Evolutionary conservation across 2,888 invertebrate species (phyloP).

Genomic region (Cepaea hortensis): DNA sequence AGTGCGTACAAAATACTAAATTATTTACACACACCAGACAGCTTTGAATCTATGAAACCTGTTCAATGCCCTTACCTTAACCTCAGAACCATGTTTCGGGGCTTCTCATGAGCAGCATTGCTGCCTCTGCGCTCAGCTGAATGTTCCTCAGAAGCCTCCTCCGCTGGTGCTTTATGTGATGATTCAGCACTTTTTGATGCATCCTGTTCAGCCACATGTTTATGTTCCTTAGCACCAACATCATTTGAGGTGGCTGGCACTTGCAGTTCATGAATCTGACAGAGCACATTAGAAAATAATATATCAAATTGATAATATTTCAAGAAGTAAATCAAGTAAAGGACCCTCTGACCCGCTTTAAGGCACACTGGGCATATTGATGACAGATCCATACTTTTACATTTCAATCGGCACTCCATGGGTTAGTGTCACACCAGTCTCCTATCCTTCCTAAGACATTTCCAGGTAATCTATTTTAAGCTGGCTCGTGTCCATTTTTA

Average conservation of each 20-base stretch:
- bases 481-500: too few species aligned
- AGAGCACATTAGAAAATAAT: too few species aligned
- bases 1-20: too few species aligned
- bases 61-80: conserved; percentile 57
- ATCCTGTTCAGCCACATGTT: conserved; percentile 2
- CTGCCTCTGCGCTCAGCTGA: conserved; percentile 8
- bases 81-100: conserved; percentile 69
- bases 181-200: conserved; percentile 1
- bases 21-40: not conserved
- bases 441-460: too few species aligned
- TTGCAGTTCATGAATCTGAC: conserved; percentile 35
- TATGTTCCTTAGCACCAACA: not conserved
- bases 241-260: conserved; percentile 4
- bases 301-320: not conserved
- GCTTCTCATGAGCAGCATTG: conserved; percentile 12
- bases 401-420: too few species aligned
- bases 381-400: too few species aligned
- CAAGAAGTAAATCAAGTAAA: not conserved
- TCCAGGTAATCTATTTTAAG: too few species aligned
- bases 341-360: too few species aligned
- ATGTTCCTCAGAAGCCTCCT: conserved; percentile 25
- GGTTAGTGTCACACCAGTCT: too few species aligned
- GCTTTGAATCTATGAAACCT: too few species aligned
- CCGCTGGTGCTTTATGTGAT: not conserved
- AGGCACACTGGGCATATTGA: too few species aligned